Conservation (phyloP, 2,888 invertebrate species). For the Agrochola macilenta region DNA sequence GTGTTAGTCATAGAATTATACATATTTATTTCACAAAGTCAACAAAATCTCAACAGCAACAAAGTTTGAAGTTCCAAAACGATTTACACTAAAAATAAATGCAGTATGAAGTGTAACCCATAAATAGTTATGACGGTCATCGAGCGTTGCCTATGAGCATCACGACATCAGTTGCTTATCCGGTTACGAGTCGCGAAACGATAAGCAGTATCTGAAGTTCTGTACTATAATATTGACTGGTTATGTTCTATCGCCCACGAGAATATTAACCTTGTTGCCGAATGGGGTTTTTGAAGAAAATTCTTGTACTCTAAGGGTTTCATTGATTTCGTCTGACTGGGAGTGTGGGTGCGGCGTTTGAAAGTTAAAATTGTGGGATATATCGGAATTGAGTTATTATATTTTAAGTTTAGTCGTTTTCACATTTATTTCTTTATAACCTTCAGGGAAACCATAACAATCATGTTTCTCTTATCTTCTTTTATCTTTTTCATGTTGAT, state of each 20-base stretch:
- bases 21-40: not conserved
- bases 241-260: constrained; percentile 37
- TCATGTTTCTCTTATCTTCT: not conserved
- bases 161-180: constrained; percentile 51
- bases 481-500: not conserved
- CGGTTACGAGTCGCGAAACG: constrained; percentile 41
- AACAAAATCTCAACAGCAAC: not conserved
- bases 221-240: constrained; percentile 26
- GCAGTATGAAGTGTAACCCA: constrained; percentile 35
- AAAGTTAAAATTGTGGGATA: not conserved
- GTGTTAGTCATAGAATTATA: too few species aligned
- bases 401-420: not conserved
- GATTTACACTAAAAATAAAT: constrained; percentile 19
- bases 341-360: not conserved
- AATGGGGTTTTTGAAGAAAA: constrained; percentile 24
- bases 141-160: constrained; percentile 44
- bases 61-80: constrained; percentile 20
- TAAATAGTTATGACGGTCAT: constrained; percentile 65
- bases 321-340: not conserved
- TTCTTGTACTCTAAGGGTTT: not conserved
- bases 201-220: constrained; percentile 52
- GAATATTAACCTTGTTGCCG: constrained; percentile 8
- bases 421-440: not conserved
- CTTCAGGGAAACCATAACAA: not conserved
- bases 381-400: too few species aligned